Conservation (phyloP, 2,888 invertebrate species). For the Agrilus mali region DNA sequence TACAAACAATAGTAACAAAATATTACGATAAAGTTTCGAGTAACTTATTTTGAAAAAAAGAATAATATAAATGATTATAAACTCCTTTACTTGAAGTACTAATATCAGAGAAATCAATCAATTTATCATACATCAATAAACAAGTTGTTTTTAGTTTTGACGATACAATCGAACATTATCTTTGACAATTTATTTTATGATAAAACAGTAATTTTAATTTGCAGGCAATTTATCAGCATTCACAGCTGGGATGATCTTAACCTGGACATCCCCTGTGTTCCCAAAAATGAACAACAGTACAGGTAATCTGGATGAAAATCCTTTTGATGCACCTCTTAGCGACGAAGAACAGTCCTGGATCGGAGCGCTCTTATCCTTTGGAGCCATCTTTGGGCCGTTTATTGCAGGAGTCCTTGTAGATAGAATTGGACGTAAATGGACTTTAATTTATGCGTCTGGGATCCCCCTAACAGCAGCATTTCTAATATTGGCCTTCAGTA, state of each 20-base stretch:
- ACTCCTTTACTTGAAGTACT: too few species aligned
- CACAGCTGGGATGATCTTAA: conserved; percentile 30
- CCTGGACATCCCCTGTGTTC: conserved; percentile 29
- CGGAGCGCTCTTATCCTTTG: conserved; percentile 54
- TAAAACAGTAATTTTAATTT: conserved; percentile 5
- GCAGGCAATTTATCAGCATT: conserved; percentile 34
- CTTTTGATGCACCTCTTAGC: conserved; percentile 34
- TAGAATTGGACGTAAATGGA: conserved; percentile 48
- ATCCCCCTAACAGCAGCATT: conserved; percentile 46
- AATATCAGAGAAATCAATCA: too few species aligned
- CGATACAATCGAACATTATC: too few species aligned
- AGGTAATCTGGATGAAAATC: conserved; percentile 27
- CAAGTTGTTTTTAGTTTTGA: too few species aligned
- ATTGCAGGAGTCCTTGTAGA: conserved; percentile 51
- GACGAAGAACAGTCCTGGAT: conserved; percentile 56
- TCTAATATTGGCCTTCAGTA: conserved; percentile 10
- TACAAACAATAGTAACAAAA: too few species aligned
- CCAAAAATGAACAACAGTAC: conserved; percentile 20
- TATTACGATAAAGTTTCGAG: too few species aligned
- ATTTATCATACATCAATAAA: too few species aligned
- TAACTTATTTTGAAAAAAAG: too few species aligned
- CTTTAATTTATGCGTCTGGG: conserved; percentile 47
- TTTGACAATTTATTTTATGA: too few species aligned
- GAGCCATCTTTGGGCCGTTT: conserved; percentile 50
- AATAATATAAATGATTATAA: too few species aligned